These are phyloP conservation scores for Pterois miles DNA, from an alignment of 2,797 vertebrate genomes.

Conservation along the genomic window DNA sequence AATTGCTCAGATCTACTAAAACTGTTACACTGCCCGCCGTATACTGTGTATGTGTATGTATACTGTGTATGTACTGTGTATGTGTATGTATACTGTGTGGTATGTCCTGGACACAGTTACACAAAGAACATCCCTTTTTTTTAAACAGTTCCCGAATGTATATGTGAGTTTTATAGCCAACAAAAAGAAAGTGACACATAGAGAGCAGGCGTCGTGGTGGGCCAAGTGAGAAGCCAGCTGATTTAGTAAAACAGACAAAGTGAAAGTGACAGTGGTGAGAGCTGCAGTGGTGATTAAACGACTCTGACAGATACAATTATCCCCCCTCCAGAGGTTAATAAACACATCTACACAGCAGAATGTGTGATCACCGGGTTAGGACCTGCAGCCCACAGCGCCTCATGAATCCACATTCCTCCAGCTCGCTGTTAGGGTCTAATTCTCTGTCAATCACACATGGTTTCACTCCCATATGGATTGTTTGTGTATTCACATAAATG, in stretches of 20 bases:
- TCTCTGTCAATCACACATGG: constrained; percentile 9
- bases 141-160: neutral
- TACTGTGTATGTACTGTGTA: too few species aligned
- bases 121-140: neutral
- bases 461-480: neutral
- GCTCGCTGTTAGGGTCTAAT: neutral
- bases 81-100: too few species aligned
- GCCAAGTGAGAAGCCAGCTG: constrained; percentile 14
- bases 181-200: neutral
- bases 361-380: constrained; percentile 65
- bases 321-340: constrained; percentile 78
- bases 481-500: neutral
- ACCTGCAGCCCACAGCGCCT: constrained; percentile 50
- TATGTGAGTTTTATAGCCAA: neutral
- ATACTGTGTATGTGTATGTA: too few species aligned
- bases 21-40: neutral
- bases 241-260: constrained; percentile 66
- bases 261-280: constrained; percentile 70
- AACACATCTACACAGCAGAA: constrained; percentile 73
- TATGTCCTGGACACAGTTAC: neutral
- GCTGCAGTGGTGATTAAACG: constrained; percentile 75
- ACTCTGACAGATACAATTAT: constrained; percentile 83
- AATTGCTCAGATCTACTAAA: too few species aligned
- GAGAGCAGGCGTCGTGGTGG: constrained; percentile 6
- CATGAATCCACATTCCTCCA: constrained; percentile 23